Conservation (phyloP, 2,797 vertebrate genomes). For the Percopsis omiscomaycus region DNA sequence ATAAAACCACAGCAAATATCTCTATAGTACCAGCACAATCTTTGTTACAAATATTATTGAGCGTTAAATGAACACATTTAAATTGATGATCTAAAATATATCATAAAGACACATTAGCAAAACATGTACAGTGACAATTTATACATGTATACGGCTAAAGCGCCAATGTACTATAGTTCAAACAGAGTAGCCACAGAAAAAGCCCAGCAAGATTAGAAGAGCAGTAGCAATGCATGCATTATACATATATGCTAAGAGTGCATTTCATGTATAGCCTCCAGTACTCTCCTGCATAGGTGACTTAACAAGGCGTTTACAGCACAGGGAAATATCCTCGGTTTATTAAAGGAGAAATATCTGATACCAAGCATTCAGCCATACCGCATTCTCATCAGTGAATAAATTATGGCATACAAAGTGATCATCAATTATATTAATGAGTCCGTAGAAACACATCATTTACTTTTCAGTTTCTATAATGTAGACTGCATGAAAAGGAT, state of each 20-base stretch:
- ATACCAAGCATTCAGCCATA: too few species aligned
- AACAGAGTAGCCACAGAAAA: constrained; percentile 37
- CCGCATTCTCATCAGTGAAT: too few species aligned
- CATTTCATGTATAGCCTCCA: constrained; percentile 49
- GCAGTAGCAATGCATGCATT: constrained; percentile 55
- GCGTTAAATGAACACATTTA: too few species aligned
- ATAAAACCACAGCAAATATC: too few species aligned
- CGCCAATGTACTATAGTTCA: constrained; percentile 16
- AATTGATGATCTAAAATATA: too few species aligned
- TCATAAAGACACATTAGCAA: too few species aligned
- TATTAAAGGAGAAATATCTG: neutral
- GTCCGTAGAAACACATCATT: too few species aligned
- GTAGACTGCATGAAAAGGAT: constrained; percentile 4
- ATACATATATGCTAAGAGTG: constrained; percentile 59
- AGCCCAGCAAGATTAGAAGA: constrained; percentile 27
- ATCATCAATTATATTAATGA: too few species aligned
- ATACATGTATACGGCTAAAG: constrained; percentile 11
- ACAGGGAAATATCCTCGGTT: constrained; percentile 4
- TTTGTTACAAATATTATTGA: too few species aligned
- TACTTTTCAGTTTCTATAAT: too few species aligned
- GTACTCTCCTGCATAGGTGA: constrained; percentile 48
- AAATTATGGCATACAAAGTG: too few species aligned
- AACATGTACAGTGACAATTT: constrained; percentile 12
- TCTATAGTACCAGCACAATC: neutral
- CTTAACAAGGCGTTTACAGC: constrained; percentile 40